Conservation (phyloP, 2,113 vertebrate genomes). For the Geococcyx californianus region DNA sequence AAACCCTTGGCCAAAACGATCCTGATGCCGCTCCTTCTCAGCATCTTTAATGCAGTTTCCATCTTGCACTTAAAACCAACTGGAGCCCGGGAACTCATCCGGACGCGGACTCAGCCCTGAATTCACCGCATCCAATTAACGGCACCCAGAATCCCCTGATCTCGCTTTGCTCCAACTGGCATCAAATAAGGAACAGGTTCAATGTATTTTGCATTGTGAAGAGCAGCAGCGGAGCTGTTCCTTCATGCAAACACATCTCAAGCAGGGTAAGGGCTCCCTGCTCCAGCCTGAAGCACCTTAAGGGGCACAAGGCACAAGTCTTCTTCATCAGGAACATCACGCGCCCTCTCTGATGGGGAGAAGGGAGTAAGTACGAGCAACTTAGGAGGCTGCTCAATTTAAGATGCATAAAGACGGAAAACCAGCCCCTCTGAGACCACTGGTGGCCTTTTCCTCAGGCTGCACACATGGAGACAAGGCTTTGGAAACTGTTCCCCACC, state of each 20-base stretch:
- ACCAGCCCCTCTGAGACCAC: neutral
- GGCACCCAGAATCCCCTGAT: neutral
- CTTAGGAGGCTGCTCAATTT: neutral
- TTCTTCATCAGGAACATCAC: neutral
- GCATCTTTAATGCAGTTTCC: neutral
- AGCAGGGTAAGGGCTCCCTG: neutral
- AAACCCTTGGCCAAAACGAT: neutral
- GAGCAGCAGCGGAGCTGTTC: neutral
- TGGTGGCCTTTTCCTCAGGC: neutral
- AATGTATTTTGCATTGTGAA: neutral
- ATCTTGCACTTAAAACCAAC: neutral
- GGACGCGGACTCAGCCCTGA: neutral
- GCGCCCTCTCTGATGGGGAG: neutral
- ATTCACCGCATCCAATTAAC: neutral
- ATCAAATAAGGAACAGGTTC: neutral
- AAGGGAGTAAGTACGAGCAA: neutral
- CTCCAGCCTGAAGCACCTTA: neutral
- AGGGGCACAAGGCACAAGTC: accelerated
- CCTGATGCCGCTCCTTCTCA: neutral
- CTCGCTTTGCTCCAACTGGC: neutral
- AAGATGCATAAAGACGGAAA: neutral
- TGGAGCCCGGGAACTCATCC: neutral
- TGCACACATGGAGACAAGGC: neutral
- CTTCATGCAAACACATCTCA: neutral
- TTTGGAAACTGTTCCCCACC: neutral